A percentile compares a stretch with the other conserved stretches of the same genome.
Evolutionary conservation across 2,888 invertebrate genomes (phyloP).

Genomic region (Drosophila mercatorum): DNA sequence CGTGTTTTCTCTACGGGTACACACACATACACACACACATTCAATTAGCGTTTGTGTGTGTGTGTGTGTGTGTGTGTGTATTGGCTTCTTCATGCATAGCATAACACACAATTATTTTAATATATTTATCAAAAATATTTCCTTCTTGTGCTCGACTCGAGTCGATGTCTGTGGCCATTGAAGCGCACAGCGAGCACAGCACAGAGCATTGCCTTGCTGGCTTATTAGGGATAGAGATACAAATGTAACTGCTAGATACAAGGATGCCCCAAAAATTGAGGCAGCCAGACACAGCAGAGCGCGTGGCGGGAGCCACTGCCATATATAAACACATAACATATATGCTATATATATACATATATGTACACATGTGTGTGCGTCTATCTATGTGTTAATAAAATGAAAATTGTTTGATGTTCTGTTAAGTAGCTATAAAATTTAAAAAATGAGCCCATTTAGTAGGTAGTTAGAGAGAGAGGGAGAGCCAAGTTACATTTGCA

Average conservation of each 20-base stretch:
- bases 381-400: slow-evolving; percentile 66
- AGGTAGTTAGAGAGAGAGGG: slow-evolving; percentile 63
- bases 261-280: slow-evolving; percentile 56
- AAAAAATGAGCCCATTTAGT: slow-evolving; percentile 75
- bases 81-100: slow-evolving; percentile 50
- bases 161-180: slow-evolving; percentile 33
- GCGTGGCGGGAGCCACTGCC: slow-evolving; percentile 52
- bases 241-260: slow-evolving; percentile 61
- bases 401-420: slow-evolving; percentile 78
- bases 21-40: slow-evolving; percentile 28
- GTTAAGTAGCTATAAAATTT: slow-evolving; percentile 79
- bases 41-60: no score
- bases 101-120: slow-evolving; percentile 62
- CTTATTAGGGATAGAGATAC: slow-evolving; percentile 63
- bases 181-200: slow-evolving; percentile 33
- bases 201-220: slow-evolving; percentile 24
- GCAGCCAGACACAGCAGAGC: slow-evolving; percentile 40
- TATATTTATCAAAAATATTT: slow-evolving; percentile 42
- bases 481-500: slow-evolving; percentile 65
- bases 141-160: slow-evolving; percentile 14
- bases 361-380: slow-evolving; percentile 2
- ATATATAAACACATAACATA: slow-evolving; percentile 6
- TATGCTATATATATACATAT: not conserved
- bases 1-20: slow-evolving; percentile 46
- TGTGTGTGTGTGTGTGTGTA: slow-evolving; percentile 21